phyloP scores from a whole-genome alignment of 2,797 vertebrate species.

The Chrosomus eos region DNA sequence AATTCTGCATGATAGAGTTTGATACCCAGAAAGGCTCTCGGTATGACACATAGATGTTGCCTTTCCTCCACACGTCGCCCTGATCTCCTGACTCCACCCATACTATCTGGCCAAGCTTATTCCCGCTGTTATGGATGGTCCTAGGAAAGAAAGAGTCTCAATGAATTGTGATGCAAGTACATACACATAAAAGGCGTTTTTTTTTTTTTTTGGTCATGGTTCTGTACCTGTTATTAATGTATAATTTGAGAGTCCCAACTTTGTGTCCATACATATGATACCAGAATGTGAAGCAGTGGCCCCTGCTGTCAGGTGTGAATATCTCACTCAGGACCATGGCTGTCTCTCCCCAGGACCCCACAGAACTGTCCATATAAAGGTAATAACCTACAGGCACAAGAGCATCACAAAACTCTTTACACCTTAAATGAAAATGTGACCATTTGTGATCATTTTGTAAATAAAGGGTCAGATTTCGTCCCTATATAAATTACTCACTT shows the following conservation, averaged over 20 bases:
- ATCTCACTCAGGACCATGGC: conserved; percentile 75
- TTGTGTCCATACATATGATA: conserved; percentile 75
- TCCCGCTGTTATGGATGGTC: conserved; percentile 62
- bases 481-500: not conserved
- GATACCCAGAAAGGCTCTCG: conserved; percentile 77
- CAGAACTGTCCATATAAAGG: conserved; percentile 73
- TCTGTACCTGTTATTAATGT: conserved; percentile 73
- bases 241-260: conserved; percentile 72
- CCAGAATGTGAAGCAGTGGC: conserved; percentile 79
- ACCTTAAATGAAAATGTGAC: not conserved
- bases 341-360: conserved; percentile 69
- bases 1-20: not conserved
- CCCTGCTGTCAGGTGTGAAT: conserved; percentile 65
- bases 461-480: not conserved
- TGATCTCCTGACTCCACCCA: conserved; percentile 72
- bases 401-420: not conserved
- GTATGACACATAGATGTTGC: conserved; percentile 61
- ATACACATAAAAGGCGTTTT: not conserved
- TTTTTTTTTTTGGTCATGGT: not conserved
- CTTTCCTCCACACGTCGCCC: conserved; percentile 71
- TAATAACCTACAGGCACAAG: conserved; percentile 69
- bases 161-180: not conserved
- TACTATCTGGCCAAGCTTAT: conserved; percentile 62
- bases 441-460: not conserved
- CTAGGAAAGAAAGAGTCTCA: conserved; percentile 52